These are phyloP conservation scores for Diloba caeruleocephala DNA, from an alignment of 2,888 invertebrate species.

Conservation along the genomic window DNA sequence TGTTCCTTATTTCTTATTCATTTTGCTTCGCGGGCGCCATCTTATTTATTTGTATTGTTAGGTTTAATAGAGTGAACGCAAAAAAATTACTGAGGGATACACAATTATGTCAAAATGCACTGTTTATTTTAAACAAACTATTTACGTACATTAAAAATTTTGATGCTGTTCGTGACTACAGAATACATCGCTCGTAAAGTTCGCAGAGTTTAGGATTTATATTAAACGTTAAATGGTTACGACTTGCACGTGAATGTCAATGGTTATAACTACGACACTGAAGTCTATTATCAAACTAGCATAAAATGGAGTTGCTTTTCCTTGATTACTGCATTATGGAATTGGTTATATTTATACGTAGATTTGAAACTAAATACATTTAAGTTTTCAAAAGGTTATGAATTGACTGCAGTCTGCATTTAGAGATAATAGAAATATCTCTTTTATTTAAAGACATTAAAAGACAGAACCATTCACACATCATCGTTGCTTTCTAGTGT, in stretches of 20 bases:
- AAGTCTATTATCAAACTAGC: slow-evolving; percentile 32
- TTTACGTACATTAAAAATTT: slow-evolving; percentile 13
- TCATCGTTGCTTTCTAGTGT: too few relatives aligned
- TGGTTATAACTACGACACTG: slow-evolving; percentile 35
- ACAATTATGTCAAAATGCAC: slow-evolving; percentile 17
- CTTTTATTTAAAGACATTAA: too few relatives aligned
- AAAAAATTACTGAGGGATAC: slow-evolving; percentile 20
- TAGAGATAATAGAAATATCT: too few relatives aligned
- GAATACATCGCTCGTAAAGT: slow-evolving; percentile 30
- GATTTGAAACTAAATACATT: too few relatives aligned
- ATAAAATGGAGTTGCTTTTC: slow-evolving; percentile 6
- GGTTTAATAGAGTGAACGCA: slow-evolving; percentile 37
- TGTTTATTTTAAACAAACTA: slow-evolving; percentile 12
- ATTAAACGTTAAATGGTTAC: slow-evolving; percentile 41
- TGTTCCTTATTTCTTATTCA: slow-evolving; percentile 74
- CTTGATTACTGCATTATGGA: too few relatives aligned
- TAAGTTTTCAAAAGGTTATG: too few relatives aligned
- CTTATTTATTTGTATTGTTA: slow-evolving; percentile 63
- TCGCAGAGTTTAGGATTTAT: slow-evolving; percentile 21
- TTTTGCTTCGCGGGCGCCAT: slow-evolving; percentile 60
- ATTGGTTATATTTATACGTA: background rate
- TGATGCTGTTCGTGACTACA: slow-evolving; percentile 34
- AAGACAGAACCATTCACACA: too few relatives aligned
- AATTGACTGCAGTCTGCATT: too few relatives aligned
- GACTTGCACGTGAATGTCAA: slow-evolving; percentile 23